Evolutionary conservation across 30 jellyfish, hydroid and myxozoan species (phyloP), one percentile per base, ranked within the genome.

Genomic region (Haliclystus octoradiatus): DNA sequence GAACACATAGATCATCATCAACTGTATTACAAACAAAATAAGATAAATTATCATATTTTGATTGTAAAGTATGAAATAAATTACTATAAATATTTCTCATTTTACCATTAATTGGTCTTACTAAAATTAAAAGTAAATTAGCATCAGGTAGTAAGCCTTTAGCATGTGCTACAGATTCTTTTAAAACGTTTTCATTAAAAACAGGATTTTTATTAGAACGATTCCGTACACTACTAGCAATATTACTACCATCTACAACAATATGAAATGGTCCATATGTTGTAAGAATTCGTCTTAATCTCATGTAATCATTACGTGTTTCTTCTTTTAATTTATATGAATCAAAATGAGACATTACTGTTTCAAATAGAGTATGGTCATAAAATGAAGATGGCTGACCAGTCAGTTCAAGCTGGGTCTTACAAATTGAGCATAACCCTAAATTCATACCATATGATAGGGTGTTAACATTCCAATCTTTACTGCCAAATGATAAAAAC

Each of bases 231-330:
- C 46, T 50, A 26, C 79, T 68, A 66, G 65, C 14, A 3, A 79
- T 81, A 64, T 79, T 79, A 31, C 83, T 75, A 65, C 92, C 92
- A 51, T 79, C 92, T 3, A 79, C 60, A 2, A 79, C 68, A 33
- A 61, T 51, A 24, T 73, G 27, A 33, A 79, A 79, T 1, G 83
- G 92, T 13, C 92, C 83, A n/a, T 47, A 28, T 5, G 34, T 49
- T 25, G 52, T 50, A 12, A 69, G 22, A 49, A 69, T 67, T 49
- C 35, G 33, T 0, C 33, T 31, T 34, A 76, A 31, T 7, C 23
- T 12, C 25, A 33, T 51, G 22, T 46, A 30, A 69, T 70, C 83
- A 49, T 22, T 3, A 32, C 9, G 26, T 15, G 28, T 49, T 14
- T 0, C 31, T 25, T n/a, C 62, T 40, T 46, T 28, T 1, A 25